phyloP scores from a whole-genome alignment of 2,113 vertebrate genomes.

The Platichthys stellatus region DNA sequence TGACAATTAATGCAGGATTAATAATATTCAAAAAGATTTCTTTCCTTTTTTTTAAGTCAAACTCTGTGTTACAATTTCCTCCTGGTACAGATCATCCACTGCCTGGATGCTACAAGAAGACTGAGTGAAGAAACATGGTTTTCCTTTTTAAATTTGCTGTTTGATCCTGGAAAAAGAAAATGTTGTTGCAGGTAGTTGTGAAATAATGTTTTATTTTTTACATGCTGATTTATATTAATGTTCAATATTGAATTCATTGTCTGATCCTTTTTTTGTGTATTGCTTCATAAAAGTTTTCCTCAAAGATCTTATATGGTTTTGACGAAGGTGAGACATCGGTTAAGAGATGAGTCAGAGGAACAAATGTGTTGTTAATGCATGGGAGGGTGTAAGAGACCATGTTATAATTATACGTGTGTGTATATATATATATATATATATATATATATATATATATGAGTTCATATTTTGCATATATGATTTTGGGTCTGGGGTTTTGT shows the following conservation, averaged over 20 bases:
- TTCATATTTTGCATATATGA: not conserved
- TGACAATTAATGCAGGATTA: not conserved
- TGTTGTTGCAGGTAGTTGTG: not conserved
- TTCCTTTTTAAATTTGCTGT: not conserved
- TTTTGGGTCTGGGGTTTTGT: not conserved
- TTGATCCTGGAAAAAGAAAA: not conserved
- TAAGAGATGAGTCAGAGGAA: slow-evolving; percentile 31
- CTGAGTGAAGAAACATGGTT: not conserved
- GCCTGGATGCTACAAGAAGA: not conserved
- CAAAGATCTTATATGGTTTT: not conserved
- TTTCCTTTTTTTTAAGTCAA: not conserved
- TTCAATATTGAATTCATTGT: not conserved
- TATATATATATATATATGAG: too few species aligned
- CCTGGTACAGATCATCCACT: not conserved
- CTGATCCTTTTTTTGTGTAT: not conserved
- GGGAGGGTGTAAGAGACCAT: not conserved
- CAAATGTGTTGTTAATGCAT: not conserved
- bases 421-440: not conserved
- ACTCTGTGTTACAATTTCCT: not conserved
- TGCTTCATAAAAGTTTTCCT: not conserved
- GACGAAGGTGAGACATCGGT: slow-evolving; percentile 10
- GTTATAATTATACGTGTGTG: too few species aligned
- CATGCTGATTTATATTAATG: not conserved
- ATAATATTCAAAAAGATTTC: not conserved
- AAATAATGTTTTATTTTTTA: not conserved